These are phyloP conservation scores for Chloroclystis v-ata DNA, from an alignment of 2,888 invertebrate species.

Conservation along the genomic window DNA sequence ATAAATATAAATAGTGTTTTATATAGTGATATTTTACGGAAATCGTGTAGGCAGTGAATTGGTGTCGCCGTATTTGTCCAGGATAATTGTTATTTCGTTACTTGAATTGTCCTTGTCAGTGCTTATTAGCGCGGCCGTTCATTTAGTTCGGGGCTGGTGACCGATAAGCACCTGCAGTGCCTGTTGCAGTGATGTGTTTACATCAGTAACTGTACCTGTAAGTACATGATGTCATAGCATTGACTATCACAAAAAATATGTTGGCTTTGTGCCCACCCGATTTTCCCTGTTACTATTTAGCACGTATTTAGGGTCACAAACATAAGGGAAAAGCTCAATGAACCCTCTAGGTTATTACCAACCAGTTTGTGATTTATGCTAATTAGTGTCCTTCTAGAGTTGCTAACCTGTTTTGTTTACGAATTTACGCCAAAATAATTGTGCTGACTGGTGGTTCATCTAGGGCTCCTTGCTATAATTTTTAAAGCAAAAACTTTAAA, in stretches of 20 bases:
- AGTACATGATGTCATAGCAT: conserved; percentile 75
- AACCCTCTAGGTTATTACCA: conserved; percentile 60
- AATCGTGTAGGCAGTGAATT: conserved; percentile 68
- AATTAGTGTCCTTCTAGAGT: conserved; percentile 41
- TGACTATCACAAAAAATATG: conserved; percentile 68
- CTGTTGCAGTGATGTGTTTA: conserved; percentile 71
- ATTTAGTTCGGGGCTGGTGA: conserved; percentile 31
- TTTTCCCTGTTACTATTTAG: conserved; percentile 60
- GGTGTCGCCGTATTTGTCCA: conserved; percentile 56
- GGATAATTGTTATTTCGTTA: conserved; percentile 44
- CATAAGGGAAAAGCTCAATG: conserved; percentile 60
- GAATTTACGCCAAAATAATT: conserved; percentile 16
- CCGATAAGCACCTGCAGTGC: conserved; percentile 43
- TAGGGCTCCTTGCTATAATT: too few species aligned
- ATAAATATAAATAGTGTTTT: conserved; percentile 34
- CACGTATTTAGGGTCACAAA: conserved; percentile 56
- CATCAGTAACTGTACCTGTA: conserved; percentile 68
- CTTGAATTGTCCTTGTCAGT: conserved; percentile 37
- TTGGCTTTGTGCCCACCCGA: conserved; percentile 77
- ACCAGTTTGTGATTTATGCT: conserved; percentile 52
- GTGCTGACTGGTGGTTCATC: conserved; percentile 1
- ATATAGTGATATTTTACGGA: conserved; percentile 40
- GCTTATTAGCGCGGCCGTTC: conserved; percentile 37
- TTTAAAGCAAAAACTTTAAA: too few species aligned
- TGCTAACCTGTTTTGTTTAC: conserved; percentile 28